phyloP scores from a whole-genome alignment of 1,140 invertebrate genomes.

The Saccostrea cuccullata region DNA sequence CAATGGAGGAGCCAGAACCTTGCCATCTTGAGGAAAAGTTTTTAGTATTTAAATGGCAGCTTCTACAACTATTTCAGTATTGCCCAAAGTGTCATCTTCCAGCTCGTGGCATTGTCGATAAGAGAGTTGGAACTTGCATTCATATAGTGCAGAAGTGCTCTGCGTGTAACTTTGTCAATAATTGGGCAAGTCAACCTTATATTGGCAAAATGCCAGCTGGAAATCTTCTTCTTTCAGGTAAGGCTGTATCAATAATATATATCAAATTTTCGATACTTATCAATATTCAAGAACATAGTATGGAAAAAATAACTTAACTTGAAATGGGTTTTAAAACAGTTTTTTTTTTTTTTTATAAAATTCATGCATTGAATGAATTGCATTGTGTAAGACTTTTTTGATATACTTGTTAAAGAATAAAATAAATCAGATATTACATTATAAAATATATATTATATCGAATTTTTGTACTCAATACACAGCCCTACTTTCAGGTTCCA shows the following conservation, averaged over 20 bases:
- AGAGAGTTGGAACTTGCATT: neutral
- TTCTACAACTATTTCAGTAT: neutral
- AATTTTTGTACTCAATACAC: too few species aligned
- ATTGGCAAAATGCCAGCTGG: slow-evolving; percentile 12
- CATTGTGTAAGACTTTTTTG: too few species aligned
- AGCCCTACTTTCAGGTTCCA: neutral
- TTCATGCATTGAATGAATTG: too few species aligned
- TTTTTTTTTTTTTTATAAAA: too few species aligned
- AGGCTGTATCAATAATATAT: too few species aligned
- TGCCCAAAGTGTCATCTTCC: neutral
- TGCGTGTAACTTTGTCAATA: neutral
- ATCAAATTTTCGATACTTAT: too few species aligned
- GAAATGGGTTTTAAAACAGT: too few species aligned
- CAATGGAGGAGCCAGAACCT: neutral
- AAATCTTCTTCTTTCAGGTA: neutral
- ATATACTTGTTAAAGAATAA: too few species aligned
- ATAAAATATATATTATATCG: too few species aligned
- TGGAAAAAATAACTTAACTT: too few species aligned
- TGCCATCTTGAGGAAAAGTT: slow-evolving; percentile 19
- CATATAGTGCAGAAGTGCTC: neutral
- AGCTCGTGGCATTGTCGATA: neutral
- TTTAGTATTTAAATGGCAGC: neutral
- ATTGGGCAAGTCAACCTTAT: neutral
- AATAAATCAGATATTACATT: too few species aligned
- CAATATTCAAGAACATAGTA: too few species aligned